phyloP scores from a whole-genome alignment of 92 coral and sea anemone species.

The Paragorgia papillata region DNA sequence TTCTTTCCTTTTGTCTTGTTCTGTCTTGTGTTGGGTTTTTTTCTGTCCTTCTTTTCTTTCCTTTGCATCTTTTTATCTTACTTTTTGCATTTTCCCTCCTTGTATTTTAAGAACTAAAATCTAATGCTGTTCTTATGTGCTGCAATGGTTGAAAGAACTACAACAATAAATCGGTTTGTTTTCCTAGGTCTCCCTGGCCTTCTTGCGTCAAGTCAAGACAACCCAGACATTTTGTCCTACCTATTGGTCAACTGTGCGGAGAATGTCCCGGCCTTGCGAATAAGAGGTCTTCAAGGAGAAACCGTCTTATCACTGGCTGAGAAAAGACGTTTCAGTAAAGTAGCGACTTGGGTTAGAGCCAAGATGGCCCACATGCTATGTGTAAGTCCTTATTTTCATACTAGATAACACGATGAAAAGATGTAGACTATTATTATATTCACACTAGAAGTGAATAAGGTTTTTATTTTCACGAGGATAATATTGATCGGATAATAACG shows the following conservation, averaged over 20 bases:
- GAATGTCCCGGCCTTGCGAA: slow-evolving; percentile 11
- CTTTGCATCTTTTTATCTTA: too few species aligned
- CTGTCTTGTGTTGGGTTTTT: too few species aligned
- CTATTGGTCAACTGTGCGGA: not conserved
- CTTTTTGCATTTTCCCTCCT: too few species aligned
- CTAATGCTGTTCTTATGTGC: too few species aligned
- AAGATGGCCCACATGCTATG: slow-evolving; percentile 18
- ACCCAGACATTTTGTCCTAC: slow-evolving; percentile 34
- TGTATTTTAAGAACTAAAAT: too few species aligned
- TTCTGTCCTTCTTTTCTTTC: too few species aligned
- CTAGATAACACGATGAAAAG: not conserved
- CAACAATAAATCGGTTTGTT: not conserved
- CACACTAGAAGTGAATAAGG: too few species aligned
- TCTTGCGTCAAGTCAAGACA: slow-evolving; percentile 22
- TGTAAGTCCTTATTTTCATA: slow-evolving; percentile 4
- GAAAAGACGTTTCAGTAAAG: slow-evolving; percentile 6
- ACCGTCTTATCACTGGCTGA: slow-evolving; percentile 19
- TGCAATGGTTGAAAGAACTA: too few species aligned
- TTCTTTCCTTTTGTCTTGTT: too few species aligned
- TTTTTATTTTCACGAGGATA: too few species aligned
- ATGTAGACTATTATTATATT: too few species aligned
- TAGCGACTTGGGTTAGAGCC: slow-evolving; percentile 23
- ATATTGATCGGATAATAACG: too few species aligned
- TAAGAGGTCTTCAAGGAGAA: not conserved
- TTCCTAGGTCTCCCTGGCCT: slow-evolving; percentile 26